Base-by-base conservation (phyloP, 2,797 vertebrate species). In the Neomorphus geoffroyi region DNA sequence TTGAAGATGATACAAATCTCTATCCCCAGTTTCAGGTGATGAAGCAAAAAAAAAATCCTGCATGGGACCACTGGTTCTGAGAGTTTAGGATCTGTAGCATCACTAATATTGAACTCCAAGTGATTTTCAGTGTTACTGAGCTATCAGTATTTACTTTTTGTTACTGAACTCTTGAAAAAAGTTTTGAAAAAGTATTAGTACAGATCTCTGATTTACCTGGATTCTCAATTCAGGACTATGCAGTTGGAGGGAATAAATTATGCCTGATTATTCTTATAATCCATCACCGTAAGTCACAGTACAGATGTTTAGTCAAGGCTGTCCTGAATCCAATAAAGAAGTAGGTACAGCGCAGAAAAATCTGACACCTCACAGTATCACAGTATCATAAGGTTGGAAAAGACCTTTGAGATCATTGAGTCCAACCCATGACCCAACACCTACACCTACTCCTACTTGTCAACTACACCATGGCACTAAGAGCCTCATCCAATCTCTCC, bases 11-110 rank as follows among this genome's bases (percentile, higher is more conserved):
- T 53, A 10, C 18, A 24, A 41, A 11, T 8, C 57, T 99, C 74
- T 99, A 99, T 86, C 93, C 94, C 24, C 71, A 3, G 64, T 99
- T 99, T 88, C 98, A 99, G 98, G 99, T 99, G 91, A 97, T 79
- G 50, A 85, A 95, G 37, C 26, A 73, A 85, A 90, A 71, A 43
- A 80, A 33, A 8, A 39, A 13, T 84, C 33, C 30, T 60, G 6
- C 18, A 62, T 60, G 37, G 32, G 19, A 84, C 10, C 32, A 46
- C 27, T 84, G 56, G 33, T 81, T 88, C 48, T 84, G 53, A 81
- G 48, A 79, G 30, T 23, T 91, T 43, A 90, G 54, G 62, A 78
- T 30, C 71, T 88, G 50, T 32, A 81, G 81, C 27, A 80, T 32
- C 33, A 82, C 67, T 33, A 88, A 79, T 73, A 74, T 11, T 81